Evolutionary conservation across 2,888 invertebrate genomes (phyloP), one percentile per base, ranked within the genome.

Genomic region (Apotomis capreana): DNA sequence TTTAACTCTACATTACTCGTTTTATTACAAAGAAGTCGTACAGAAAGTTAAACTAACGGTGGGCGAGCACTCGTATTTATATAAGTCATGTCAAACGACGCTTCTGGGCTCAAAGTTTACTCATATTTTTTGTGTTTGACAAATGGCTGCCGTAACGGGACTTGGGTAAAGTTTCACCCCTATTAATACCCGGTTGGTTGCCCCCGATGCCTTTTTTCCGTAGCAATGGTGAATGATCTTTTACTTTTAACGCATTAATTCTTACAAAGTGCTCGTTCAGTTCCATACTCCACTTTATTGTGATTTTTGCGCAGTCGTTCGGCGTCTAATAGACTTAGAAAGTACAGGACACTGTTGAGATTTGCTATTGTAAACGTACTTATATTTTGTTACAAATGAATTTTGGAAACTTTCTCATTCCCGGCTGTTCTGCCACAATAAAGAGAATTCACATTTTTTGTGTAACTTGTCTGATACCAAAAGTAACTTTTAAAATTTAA

Each of bases 81-180:
- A 89, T 87, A 89, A 88, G 86, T 88, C 88, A 84, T 88, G 89
- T 88, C 88, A 86, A 85, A 87, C 87, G 88, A 86, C 86, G 86
- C 86, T 86, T 82, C 86, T 83, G 84, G 86, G 82, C 87, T 85
- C 82, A 87, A 91, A 91, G 87, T 90, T 90, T 82, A 85, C 83
- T 85, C 87, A 90, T 91, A 92, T 89, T 91, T 92, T 92, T 90
- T 89, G 87, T 68, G 75, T 90, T 90, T 92, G 91, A 92, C 91
- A 91, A 92, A 92, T 91, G 88, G 89, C 86, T 84, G 83, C 85
- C 86, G 89, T 89, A 90, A 92, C 87, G 89, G 87, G 87, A 89
- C 89, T 90, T 90, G 83, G 87, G 85, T 83, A 86, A 89, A 90
- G 89, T 91, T 91, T 89, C 86, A 90, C 90, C 89, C 89, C 89